phyloP scores from a whole-genome alignment of 2,888 invertebrate species.

The Agrochola lychnidis region DNA sequence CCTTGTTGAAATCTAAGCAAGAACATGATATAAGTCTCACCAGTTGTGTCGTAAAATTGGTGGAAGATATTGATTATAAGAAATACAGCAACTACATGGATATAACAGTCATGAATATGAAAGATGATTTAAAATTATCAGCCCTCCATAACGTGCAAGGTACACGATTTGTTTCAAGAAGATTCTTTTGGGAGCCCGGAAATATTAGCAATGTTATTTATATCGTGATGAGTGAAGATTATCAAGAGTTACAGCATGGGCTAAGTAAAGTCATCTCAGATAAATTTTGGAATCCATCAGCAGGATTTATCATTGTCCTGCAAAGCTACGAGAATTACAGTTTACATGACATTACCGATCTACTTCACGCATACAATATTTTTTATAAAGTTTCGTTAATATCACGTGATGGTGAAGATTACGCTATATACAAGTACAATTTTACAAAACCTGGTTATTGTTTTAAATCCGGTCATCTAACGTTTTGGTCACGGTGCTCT shows the following conservation, averaged over 20 bases:
- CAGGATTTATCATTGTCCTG: constrained; percentile 69
- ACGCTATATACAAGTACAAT: constrained; percentile 52
- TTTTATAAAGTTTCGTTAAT: constrained; percentile 32
- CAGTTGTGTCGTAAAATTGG: constrained; percentile 61
- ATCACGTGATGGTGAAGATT: constrained; percentile 22
- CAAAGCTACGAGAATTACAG: constrained; percentile 49
- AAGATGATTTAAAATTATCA: constrained; percentile 59
- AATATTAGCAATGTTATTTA: constrained; percentile 63
- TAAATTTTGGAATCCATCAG: constrained; percentile 70
- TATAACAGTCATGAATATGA: constrained; percentile 66
- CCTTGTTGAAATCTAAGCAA: constrained; percentile 26
- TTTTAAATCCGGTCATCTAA: constrained; percentile 53
- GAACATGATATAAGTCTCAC: constrained; percentile 24
- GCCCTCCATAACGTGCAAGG: constrained; percentile 62
- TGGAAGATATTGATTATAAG: constrained; percentile 50
- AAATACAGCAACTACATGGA: constrained; percentile 45
- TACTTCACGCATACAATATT: constrained; percentile 59
- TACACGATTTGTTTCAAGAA: constrained; percentile 65
- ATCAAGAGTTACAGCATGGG: constrained; percentile 40
- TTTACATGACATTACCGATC: constrained; percentile 55
- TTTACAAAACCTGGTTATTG: constrained; percentile 56
- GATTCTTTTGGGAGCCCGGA: constrained; percentile 53
- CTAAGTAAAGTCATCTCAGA: constrained; percentile 61
- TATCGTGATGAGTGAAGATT: constrained; percentile 64
- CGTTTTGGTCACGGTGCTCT: constrained; percentile 46